A percentile compares a stretch with the other conserved stretches of the same genome.
These are phyloP conservation scores for Drosophila vallismaia DNA, from an alignment of 2,888 invertebrate genomes.

Conservation along the genomic window DNA sequence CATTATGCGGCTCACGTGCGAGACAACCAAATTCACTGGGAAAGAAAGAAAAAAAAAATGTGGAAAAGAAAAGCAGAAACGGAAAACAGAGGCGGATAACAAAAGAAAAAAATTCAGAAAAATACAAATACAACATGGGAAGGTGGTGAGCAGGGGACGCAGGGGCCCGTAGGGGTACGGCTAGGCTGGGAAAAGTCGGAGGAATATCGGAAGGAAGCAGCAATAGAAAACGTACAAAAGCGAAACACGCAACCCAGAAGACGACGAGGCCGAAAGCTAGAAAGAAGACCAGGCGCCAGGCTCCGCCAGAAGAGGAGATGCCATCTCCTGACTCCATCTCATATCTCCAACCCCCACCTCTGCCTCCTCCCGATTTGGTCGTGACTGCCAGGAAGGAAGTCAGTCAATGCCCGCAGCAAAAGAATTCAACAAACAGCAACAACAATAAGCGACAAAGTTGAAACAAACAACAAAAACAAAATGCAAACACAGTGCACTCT, in stretches of 20 bases:
- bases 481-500: conserved; percentile 18
- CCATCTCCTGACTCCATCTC: conserved; percentile 22
- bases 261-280: conserved; percentile 16
- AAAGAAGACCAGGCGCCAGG: conserved; percentile 36
- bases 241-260: conserved; percentile 65
- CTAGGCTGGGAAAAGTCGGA: conserved; percentile 12
- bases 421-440: conserved; percentile 54
- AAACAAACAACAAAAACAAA: conserved; percentile 63
- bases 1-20: conserved; percentile 81
- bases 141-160: conserved; percentile 4
- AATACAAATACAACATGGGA: conserved; percentile 50
- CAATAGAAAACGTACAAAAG: conserved; percentile 75
- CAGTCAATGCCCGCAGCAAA: conserved; percentile 78
- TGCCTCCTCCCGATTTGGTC: conserved; percentile 21
- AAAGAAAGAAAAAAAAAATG: conserved; percentile 69
- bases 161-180: neutral
- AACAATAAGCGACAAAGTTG: conserved; percentile 71
- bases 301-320: conserved; percentile 40
- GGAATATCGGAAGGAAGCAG: conserved; percentile 75
- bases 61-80: conserved; percentile 38
- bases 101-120: conserved; percentile 24
- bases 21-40: conserved; percentile 83
- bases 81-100: conserved; percentile 23
- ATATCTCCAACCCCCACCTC: conserved; percentile 6
- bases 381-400: conserved; percentile 64